Percentiles rank a stretch among this genome's conserved stretches.
These are phyloP conservation scores for Ailurus styani DNA, from an alignment of 2,113 vertebrate genomes.

Conservation along the genomic window DNA sequence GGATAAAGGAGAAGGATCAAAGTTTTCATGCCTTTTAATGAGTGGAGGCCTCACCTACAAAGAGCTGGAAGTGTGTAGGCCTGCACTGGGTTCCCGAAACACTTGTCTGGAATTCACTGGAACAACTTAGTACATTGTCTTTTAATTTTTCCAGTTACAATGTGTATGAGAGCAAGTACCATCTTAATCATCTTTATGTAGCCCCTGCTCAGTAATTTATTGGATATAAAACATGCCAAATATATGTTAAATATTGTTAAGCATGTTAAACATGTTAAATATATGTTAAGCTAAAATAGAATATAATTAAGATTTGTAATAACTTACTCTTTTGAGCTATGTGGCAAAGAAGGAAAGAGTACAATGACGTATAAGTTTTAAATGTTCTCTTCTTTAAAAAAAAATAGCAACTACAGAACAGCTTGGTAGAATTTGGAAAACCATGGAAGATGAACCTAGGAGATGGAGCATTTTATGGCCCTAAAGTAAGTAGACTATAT, in stretches of 20 bases:
- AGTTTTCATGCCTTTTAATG: not conserved
- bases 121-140: not conserved
- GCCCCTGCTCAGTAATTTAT: not conserved
- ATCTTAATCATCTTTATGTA: not conserved
- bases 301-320: not conserved
- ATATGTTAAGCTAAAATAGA: not conserved
- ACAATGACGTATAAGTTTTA: not conserved
- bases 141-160: not conserved
- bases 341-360: not conserved
- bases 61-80: not conserved
- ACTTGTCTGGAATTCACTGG: not conserved
- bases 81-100: not conserved
- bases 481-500: conserved; percentile 86
- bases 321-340: not conserved
- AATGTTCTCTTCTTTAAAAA: not conserved
- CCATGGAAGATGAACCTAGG: conserved; percentile 93
- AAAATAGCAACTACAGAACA: conserved; percentile 92
- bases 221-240: not conserved
- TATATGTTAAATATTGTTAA: too few species aligned
- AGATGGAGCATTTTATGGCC: conserved; percentile 96
- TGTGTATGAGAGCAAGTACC: not conserved
- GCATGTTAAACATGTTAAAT: too few species aligned
- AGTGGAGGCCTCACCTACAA: not conserved
- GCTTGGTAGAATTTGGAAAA: conserved; percentile 92
- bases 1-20: not conserved